These are phyloP conservation scores for Diarsia dahlii DNA, from an alignment of 2,888 invertebrate genomes.

Conservation along the genomic window DNA sequence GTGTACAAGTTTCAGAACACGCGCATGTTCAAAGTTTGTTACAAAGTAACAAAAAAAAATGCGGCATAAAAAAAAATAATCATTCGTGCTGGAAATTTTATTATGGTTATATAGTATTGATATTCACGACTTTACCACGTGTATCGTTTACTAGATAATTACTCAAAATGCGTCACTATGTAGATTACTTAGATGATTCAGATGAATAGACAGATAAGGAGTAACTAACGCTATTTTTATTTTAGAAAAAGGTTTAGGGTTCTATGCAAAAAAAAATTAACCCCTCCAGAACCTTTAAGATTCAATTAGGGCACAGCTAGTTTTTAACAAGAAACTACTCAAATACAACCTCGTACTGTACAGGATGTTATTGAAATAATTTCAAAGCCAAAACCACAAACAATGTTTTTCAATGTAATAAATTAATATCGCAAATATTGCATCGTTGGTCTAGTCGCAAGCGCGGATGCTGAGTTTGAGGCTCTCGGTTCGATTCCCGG, in stretches of 20 bases:
- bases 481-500: no score
- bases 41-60: no score
- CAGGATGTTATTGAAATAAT: not conserved
- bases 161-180: not conserved
- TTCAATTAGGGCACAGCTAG: no score
- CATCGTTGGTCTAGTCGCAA: not conserved
- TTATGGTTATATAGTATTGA: not conserved
- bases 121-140: conserved; percentile 1
- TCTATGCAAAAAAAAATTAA: no score
- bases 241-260: no score
- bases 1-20: not conserved
- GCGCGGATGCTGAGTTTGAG: no score
- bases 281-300: no score
- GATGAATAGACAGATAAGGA: no score
- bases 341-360: not conserved
- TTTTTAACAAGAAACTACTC: no score
- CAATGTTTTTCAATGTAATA: not conserved
- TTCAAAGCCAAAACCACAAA: not conserved
- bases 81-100: not conserved
- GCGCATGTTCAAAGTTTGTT: no score
- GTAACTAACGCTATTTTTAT: no score
- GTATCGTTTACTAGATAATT: not conserved
- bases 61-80: no score
- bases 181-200: not conserved
- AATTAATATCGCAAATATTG: not conserved